Evolutionary conservation across 1,140 invertebrate species (phyloP), one percentile per base, ranked within the genome.

Genomic region (Drosophila oshimai): DNA sequence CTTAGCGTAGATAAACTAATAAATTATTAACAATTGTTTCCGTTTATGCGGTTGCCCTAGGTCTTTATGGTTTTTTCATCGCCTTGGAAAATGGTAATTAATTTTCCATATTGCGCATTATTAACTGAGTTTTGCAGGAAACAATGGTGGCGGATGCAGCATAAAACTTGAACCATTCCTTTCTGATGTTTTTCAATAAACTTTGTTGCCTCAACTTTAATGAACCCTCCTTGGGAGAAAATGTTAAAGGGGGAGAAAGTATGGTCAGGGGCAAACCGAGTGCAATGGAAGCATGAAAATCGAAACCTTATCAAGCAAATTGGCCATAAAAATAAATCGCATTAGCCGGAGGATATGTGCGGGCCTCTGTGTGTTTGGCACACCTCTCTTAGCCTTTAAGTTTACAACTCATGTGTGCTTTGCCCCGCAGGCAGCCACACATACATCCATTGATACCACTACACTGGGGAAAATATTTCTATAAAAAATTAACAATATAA

Each of bases 271-370:
- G 22, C 9, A 7, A n/a, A 22, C 55, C 53, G 50, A 74, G 69
- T 83, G 79, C 78, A 83, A 64, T 67, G 69, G 74, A 70, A 64
- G 80, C 71, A 79, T 83, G 74, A 84, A 86, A 86, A 84, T 84
- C 80, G 80, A 86, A 86, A 86, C 75, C 80, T 87, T 87, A 86
- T 86, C 80, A 86, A 87, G 81, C 80, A 87, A 87, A 86, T 86
- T 86, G 80, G 76, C 80, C 80, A 86, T 86, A 86, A 86, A 86
- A 87, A 86, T 87, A 86, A 86, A 86, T 87, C 81, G 80, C 76
- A 87, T 86, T 87, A 86, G 75, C 47, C 54, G 65, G 51, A 31
- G 60, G 49, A 46, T 46, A 36, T 53, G 42, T 28, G 49, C 22
- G 49, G 18, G 34, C n/a, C 15, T 47, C 17, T 42, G 62, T 44